Evolutionary conservation across 2,113 vertebrate genomes (phyloP), one percentile per base, ranked within the genome.

Genomic region (Eulemur rufifrons): DNA sequence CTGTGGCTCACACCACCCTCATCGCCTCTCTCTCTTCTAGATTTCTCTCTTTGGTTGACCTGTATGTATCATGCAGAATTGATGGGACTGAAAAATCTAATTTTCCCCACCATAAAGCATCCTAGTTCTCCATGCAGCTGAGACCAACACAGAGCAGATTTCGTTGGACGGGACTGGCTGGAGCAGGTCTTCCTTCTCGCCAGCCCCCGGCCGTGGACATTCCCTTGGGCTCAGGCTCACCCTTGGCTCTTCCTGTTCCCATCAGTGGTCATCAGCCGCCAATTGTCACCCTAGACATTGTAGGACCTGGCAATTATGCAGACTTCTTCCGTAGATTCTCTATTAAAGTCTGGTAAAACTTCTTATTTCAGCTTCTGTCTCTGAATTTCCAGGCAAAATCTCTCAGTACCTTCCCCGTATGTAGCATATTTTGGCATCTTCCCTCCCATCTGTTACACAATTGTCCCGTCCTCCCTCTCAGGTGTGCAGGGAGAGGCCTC

Each of bases 381-480:
- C 86, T 73, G 45, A 80, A 89, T 86, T 93, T 93, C 88, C 91
- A 85, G 71, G 73, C 76, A 86, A 82, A 66, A 45, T 83, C 61
- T 71, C 63, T 56, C 42, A 54, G 45, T 56, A 47, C 59, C 66
- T 91, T 85, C 20, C 1, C 77, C 96, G 74, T n/a, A 34, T 89
- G 52, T 91, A 34, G 39, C 74, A 13, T 76, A 20, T 88, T 68
- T 77, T 71, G 71, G 69, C 52, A 50, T 52, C 59, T 81, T 82
- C 25, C 59, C n/a, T 85, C 4, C 83, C 54, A 81, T 87, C 89
- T 93, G 86, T 85, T 64, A 81, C 52, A 42, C 54, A 52, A 47
- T 29, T 9, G 32, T 45, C 2, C 66, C 37, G 74, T 76, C 54
- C 50, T 32, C 6, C 37, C 81, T 87, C 42, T 83, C 34, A 96